These are phyloP conservation scores for Thaumetopoea pityocampa DNA, from an alignment of 1,140 invertebrate species.

Conservation along the genomic window DNA sequence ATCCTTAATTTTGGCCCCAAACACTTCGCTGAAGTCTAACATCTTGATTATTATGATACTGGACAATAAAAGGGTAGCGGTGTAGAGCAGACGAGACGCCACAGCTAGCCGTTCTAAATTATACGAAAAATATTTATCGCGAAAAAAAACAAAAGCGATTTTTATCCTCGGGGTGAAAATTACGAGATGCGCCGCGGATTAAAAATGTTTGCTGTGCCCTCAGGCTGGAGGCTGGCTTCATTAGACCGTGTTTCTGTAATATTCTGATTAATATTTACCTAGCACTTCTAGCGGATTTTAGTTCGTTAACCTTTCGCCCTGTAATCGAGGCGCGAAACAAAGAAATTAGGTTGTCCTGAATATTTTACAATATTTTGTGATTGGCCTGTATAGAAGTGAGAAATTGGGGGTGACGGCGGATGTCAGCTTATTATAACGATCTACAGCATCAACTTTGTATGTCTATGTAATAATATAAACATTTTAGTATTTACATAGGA, in stretches of 20 bases:
- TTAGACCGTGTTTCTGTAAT: slow-evolving; percentile 56
- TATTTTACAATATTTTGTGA: slow-evolving; percentile 19
- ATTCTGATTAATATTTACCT: slow-evolving; percentile 69
- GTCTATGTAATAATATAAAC: too few species aligned
- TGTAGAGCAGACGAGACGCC: slow-evolving; percentile 22
- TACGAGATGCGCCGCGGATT: slow-evolving; percentile 67
- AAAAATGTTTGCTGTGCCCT: slow-evolving; percentile 69
- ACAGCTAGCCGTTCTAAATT: slow-evolving; percentile 49
- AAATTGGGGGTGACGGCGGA: too few species aligned
- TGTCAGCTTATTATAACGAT: too few species aligned
- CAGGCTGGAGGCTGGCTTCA: slow-evolving; percentile 52
- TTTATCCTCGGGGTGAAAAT: slow-evolving; percentile 56
- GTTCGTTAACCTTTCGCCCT: slow-evolving; percentile 45
- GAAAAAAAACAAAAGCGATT: slow-evolving; percentile 60
- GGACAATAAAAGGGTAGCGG: slow-evolving; percentile 27
- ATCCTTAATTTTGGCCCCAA: too few species aligned
- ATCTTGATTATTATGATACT: slow-evolving; percentile 26
- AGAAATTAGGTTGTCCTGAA: slow-evolving; percentile 19
- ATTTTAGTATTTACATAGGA: too few species aligned
- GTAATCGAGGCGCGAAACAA: slow-evolving; percentile 23
- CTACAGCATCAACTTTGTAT: too few species aligned
- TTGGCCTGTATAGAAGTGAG: too few species aligned
- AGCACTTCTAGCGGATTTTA: slow-evolving; percentile 55
- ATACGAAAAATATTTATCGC: slow-evolving; percentile 57
- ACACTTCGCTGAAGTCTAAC: slow-evolving; percentile 20